phyloP scores from a whole-genome alignment of 2,797 vertebrate species.

The Allobates femoralis region DNA sequence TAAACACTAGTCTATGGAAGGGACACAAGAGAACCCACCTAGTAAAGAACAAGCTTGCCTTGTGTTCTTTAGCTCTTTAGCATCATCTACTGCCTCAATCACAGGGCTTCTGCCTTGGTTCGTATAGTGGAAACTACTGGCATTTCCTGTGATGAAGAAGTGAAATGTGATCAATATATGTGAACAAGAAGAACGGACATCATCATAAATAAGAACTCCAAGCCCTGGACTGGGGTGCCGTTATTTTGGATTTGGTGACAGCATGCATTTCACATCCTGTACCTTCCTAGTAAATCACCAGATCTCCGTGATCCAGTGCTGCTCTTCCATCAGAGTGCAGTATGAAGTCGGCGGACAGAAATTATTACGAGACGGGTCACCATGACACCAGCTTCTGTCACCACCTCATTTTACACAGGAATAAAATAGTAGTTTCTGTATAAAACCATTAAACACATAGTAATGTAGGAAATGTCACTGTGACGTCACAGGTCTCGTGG shows the following conservation, averaged over 20 bases:
- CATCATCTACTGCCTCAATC: constrained; percentile 92
- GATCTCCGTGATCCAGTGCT: too few species aligned
- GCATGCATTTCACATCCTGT: too few species aligned
- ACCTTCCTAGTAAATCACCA: too few species aligned
- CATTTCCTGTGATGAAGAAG: constrained; percentile 77
- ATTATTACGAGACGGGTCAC: not conserved
- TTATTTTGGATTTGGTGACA: not conserved
- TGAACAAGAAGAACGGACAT: not conserved
- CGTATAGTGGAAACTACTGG: constrained; percentile 89
- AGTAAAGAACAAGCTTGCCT: constrained; percentile 90
- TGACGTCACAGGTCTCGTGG: not conserved
- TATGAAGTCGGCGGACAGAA: not conserved
- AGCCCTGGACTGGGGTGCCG: not conserved
- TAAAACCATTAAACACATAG: too few species aligned
- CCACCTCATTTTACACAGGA: too few species aligned
- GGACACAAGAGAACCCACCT: constrained; percentile 76
- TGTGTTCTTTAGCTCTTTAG: constrained; percentile 88
- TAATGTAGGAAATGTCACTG: too few species aligned
- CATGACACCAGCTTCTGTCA: not conserved
- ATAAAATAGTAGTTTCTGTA: not conserved
- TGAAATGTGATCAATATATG: not conserved
- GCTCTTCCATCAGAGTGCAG: too few species aligned
- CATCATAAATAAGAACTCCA: not conserved
- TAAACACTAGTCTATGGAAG: not conserved
- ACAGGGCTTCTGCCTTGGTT: constrained; percentile 91